Percentiles rank a stretch among this genome's conserved stretches.
Conservation (phyloP, 2,888 invertebrate genomes). For the Zonitis immaculata region DNA sequence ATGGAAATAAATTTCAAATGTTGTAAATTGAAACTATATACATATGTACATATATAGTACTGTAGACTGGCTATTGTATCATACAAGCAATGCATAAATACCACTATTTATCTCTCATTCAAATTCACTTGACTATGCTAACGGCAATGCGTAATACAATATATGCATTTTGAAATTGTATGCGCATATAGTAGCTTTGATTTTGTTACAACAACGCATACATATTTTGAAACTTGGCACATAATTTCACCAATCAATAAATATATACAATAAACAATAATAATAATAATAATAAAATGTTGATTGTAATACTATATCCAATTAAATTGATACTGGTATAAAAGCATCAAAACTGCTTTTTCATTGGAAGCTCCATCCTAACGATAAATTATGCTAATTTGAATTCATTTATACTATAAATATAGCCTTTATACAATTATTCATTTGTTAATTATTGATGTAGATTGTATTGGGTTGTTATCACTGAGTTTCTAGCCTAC, state of each 20-base stretch:
- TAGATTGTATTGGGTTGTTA: constrained; percentile 8
- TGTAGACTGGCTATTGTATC: constrained; percentile 1
- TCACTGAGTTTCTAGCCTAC: constrained; percentile 17
- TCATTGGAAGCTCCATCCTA: too few relatives aligned
- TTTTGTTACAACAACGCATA: background rate
- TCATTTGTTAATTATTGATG: background rate
- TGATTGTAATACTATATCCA: too few relatives aligned
- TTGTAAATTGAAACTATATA: constrained; percentile 16
- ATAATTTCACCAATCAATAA: background rate
- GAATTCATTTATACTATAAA: too few relatives aligned
- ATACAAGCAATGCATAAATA: constrained; percentile 11
- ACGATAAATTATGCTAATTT: too few relatives aligned
- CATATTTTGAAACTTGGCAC: background rate
- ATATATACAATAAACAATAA: too few relatives aligned
- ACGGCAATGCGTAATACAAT: constrained; percentile 10
- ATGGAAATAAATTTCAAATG: constrained; percentile 15
- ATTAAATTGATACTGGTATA: too few relatives aligned
- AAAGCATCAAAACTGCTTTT: too few relatives aligned
- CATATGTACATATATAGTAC: too few relatives aligned
- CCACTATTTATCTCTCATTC: constrained; percentile 15
- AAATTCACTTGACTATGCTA: constrained; percentile 17
- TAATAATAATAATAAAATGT: too few relatives aligned
- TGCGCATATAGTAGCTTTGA: constrained; percentile 8
- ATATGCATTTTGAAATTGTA: constrained; percentile 8
- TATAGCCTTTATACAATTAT: too few relatives aligned